These are phyloP conservation scores for Linnaemya vulpina DNA, from an alignment of 2,888 invertebrate genomes.

Conservation along the genomic window DNA sequence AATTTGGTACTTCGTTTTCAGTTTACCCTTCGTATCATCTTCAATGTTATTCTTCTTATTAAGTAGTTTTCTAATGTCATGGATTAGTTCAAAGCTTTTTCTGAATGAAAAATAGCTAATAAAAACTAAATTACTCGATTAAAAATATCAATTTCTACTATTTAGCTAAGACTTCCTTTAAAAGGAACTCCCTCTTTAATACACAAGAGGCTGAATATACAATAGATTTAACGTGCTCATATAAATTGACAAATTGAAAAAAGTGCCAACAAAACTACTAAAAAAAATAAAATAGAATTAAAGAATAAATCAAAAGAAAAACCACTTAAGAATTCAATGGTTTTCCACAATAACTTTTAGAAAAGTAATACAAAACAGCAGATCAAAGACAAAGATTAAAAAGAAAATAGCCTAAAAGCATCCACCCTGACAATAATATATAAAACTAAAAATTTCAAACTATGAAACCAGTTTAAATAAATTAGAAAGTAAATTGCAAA, in stretches of 20 bases:
- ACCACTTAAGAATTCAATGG: slow-evolving; percentile 12
- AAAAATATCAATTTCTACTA: no score
- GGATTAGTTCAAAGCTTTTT: no score
- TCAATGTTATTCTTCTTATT: no score
- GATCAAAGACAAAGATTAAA: slow-evolving; percentile 4
- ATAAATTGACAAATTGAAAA: slow-evolving; percentile 33
- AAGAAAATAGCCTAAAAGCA: neutral
- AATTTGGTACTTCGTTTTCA: no score
- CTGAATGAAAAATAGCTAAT: no score
- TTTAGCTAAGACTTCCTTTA: no score
- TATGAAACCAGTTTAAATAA: neutral
- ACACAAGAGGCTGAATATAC: neutral
- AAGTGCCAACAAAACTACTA: slow-evolving; percentile 4
- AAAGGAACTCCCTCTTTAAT: neutral
- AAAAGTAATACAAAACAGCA: neutral
- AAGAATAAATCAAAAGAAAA: slow-evolving; percentile 5
- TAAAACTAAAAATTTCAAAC: neutral
- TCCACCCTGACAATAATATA: neutral
- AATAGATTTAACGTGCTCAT: neutral
- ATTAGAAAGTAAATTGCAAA: neutral
- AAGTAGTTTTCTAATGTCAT: no score
- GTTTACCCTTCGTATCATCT: no score
- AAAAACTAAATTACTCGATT: no score
- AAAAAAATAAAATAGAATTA: neutral
- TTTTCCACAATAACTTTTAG: slow-evolving; percentile 25